Conservation (phyloP, 2,797 vertebrate species). For the Oreonectes daqikongensis region DNA sequence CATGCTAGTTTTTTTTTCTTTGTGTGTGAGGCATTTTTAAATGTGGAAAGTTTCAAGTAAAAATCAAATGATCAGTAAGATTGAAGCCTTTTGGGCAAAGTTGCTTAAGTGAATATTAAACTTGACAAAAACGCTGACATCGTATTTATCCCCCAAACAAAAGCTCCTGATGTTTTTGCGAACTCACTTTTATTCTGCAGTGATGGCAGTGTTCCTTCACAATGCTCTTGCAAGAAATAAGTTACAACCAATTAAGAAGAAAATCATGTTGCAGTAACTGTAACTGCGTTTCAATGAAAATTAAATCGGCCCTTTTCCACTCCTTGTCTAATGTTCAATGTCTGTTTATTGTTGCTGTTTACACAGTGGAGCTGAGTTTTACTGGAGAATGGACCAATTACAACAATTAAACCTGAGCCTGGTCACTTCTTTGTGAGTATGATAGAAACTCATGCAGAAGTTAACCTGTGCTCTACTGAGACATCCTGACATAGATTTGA, state of each 20-base stretch:
- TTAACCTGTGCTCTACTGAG: neutral
- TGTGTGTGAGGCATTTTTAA: conserved; percentile 26
- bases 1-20: conserved; percentile 43
- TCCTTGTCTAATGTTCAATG: conserved; percentile 46
- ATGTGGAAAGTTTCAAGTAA: conserved; percentile 31
- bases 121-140: conserved; percentile 40
- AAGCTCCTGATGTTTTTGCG: conserved; percentile 23
- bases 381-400: neutral
- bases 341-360: conserved; percentile 11
- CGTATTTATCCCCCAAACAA: conserved; percentile 28
- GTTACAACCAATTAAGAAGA: conserved; percentile 40
- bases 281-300: conserved; percentile 69
- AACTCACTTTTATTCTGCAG: conserved; percentile 8
- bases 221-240: conserved; percentile 58
- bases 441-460: neutral
- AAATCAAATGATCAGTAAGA: conserved; percentile 24
- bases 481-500: neutral
- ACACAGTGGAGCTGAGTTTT: neutral
- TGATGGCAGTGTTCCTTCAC: conserved; percentile 55
- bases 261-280: conserved; percentile 70
- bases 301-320: conserved; percentile 75
- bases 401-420: neutral
- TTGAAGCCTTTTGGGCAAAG: conserved; percentile 18
- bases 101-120: conserved; percentile 44
- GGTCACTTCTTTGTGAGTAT: neutral